Percentiles rank a stretch among this genome's conserved stretches.
Conservation (phyloP, 2,113 vertebrate genomes). For the Hemicordylus capensis region DNA sequence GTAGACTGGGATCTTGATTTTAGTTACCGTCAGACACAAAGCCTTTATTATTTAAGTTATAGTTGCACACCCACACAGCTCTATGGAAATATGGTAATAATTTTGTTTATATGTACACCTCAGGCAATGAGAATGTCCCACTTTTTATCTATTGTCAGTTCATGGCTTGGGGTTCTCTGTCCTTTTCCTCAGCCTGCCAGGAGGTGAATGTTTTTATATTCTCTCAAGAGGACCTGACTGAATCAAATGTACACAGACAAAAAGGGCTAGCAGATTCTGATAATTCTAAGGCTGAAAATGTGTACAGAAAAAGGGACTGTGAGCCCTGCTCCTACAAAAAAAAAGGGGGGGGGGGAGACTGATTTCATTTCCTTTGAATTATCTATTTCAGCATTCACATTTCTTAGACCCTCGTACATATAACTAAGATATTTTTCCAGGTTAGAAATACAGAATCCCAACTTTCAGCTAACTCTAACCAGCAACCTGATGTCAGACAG, state of each 20-base stretch:
- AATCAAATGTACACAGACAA: slow-evolving; percentile 4
- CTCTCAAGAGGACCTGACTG: slow-evolving; percentile 31
- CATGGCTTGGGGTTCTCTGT: slow-evolving; percentile 27
- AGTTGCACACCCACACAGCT: background rate
- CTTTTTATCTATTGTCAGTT: slow-evolving; percentile 26
- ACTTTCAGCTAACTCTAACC: background rate
- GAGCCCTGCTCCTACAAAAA: slow-evolving; percentile 6
- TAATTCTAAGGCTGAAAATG: background rate
- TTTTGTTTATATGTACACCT: background rate
- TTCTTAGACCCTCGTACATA: background rate
- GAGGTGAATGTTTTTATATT: slow-evolving; percentile 1
- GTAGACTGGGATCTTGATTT: background rate
- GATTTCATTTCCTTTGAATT: too few relatives aligned
- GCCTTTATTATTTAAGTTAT: slow-evolving; percentile 20
- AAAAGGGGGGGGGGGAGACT: background rate
- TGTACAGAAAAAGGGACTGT: background rate
- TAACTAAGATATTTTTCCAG: background rate
- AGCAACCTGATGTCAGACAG: background rate
- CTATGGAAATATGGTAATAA: background rate
- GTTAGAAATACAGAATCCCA: background rate
- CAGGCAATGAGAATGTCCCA: slow-evolving; percentile 4
- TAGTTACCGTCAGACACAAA: background rate
- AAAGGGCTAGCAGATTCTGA: slow-evolving; percentile 15
- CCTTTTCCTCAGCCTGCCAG: background rate
- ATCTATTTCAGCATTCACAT: slow-evolving; percentile 22